Percentiles rank a stretch among this genome's conserved stretches.
Evolutionary conservation across 2,113 vertebrate genomes (phyloP).

Genomic region (Pelobates fuscus): DNA sequence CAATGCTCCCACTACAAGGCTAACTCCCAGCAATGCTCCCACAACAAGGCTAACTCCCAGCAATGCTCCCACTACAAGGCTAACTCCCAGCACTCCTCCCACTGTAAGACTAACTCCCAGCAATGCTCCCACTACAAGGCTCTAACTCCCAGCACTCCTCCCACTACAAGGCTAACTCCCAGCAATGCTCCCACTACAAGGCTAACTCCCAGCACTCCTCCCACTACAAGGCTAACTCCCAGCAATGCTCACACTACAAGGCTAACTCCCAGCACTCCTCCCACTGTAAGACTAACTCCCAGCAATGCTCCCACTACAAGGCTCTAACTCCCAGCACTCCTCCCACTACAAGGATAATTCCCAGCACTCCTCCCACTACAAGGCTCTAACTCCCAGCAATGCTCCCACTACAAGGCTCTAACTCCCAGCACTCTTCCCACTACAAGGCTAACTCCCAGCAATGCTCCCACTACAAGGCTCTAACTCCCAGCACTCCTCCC

Average conservation of each 20-base stretch:
- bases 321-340: neutral
- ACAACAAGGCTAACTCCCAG: neutral
- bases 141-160: neutral
- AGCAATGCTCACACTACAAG: neutral
- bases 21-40: too few relatives aligned
- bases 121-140: neutral
- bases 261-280: neutral
- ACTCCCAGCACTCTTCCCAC: neutral
- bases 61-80: neutral
- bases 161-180: neutral
- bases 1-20: neutral
- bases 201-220: neutral
- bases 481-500: neutral
- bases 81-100: neutral
- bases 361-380: neutral
- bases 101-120: too few relatives aligned
- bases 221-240: too few relatives aligned
- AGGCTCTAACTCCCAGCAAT: neutral
- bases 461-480: neutral
- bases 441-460: neutral
- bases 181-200: neutral
- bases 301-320: neutral
- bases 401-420: neutral
- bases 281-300: neutral
- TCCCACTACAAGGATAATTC: neutral